Evolutionary conservation across 2,797 vertebrate species (phyloP), one percentile per base, ranked within the genome.

Genomic region (Epinephelus awoara): DNA sequence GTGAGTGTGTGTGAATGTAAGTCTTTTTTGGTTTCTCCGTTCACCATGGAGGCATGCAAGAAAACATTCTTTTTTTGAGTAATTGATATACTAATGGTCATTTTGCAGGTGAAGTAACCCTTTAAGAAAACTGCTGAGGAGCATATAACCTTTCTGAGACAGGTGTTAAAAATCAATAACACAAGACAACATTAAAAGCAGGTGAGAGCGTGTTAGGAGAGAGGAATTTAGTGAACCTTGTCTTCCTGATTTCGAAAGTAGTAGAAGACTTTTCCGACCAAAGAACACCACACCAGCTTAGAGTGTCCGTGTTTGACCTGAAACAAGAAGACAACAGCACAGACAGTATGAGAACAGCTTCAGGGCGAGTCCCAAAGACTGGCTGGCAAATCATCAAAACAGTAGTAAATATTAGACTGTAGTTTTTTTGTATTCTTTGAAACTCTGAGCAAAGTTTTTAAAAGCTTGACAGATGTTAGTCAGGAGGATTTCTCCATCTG

Each of bases 261-360:
- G 89, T 95, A 96, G 90, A 98, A 97, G n/a, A 94, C 91, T 88
- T 95, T 98, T 74, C 96, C 96, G 34, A 97, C 89, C 74, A 99
- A 91, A 42, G 96, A 93, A 51, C 98, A 98, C 98, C 98, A 99
- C 68, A 99, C 97, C 91, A 98, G 95, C 90, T 98, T 99, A 17
- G 98, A 99, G 91, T 97, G 97, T 70, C 98, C 98, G 9, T 99
- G 97, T 89, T 98, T 99, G 77, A 99, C 98, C 98, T 99, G 90
- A 29, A 85, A 84, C 23, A 63, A 13, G 77, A 65, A 70, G 34
- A 84, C 42, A 54, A 5, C 0, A 51, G 9, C 6, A 11, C 5
- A 58, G 5, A 57, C n/a, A 21, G 9, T 21, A 56, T 63, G 23
- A 50, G 29, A 23, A 38, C 51, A 40, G 5, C 51, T 46, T 63